phyloP scores from a whole-genome alignment of 2,113 vertebrate genomes.

The Elephantulus edwardii region DNA sequence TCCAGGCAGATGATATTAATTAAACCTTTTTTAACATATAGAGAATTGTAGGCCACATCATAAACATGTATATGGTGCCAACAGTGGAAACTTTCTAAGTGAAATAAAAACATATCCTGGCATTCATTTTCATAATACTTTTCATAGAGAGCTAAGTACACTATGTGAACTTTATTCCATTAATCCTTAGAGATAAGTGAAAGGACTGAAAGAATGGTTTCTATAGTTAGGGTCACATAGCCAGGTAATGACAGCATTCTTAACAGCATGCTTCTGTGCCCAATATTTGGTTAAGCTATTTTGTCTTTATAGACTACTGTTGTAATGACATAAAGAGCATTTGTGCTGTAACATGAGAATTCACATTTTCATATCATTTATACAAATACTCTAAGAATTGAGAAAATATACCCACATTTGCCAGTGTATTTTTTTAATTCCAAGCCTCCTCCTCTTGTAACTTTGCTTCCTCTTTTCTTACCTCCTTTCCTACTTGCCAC shows the following conservation, averaged over 20 bases:
- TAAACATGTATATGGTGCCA: conserved; percentile 29
- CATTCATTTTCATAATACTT: conserved; percentile 37
- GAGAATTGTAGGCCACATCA: conserved; percentile 28
- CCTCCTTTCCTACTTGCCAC: neutral
- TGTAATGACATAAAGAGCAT: conserved; percentile 28
- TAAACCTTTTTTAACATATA: conserved; percentile 35
- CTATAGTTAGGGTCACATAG: neutral
- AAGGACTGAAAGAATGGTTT: conserved; percentile 36
- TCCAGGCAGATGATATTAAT: conserved; percentile 48
- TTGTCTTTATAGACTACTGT: conserved; percentile 26
- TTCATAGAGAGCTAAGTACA: conserved; percentile 40
- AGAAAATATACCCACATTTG: conserved; percentile 46
- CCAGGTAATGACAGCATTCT: neutral
- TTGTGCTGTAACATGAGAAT: conserved; percentile 26
- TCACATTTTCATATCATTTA: conserved; percentile 30
- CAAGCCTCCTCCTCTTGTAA: neutral
- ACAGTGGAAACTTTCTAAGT: conserved; percentile 50
- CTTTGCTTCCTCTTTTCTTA: conserved; percentile 26
- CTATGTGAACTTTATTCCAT: conserved; percentile 55
- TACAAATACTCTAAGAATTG: neutral
- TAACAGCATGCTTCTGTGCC: conserved; percentile 3
- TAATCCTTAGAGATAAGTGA: conserved; percentile 57
- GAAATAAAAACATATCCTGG: conserved; percentile 49
- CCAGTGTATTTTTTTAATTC: conserved; percentile 38
- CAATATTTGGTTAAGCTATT: neutral